Evolutionary conservation across 2,888 invertebrate species (phyloP).

Genomic region (Microctonus aethiopoides): DNA sequence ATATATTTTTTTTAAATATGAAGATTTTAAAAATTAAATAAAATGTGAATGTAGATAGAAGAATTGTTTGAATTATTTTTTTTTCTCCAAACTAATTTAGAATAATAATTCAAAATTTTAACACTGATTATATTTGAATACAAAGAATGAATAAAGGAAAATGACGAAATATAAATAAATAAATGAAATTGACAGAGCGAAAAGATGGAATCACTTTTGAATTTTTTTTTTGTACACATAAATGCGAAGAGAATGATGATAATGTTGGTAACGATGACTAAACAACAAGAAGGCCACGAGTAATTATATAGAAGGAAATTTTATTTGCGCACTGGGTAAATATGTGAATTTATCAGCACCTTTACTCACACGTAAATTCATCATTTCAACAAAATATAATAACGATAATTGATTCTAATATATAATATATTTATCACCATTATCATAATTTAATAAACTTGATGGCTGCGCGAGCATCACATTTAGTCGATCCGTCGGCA

Average conservation of each 20-base stretch:
- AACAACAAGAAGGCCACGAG: constrained; percentile 3
- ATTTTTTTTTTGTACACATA: neutral
- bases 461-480: neutral
- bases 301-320: neutral
- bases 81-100: too few species aligned
- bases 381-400: neutral
- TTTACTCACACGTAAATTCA: neutral
- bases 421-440: neutral
- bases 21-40: too few species aligned
- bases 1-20: too few species aligned
- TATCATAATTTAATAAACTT: neutral
- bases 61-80: too few species aligned
- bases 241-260: neutral
- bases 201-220: neutral
- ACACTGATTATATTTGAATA: neutral
- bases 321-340: neutral
- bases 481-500: neutral
- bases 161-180: neutral
- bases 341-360: neutral
- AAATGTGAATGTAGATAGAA: too few species aligned
- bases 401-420: neutral
- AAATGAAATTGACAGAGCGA: constrained; percentile 1
- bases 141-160: neutral
- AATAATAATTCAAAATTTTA: neutral
- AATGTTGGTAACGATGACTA: constrained; percentile 8